Evolutionary conservation across 2,797 vertebrate species (phyloP).

Genomic region (Chiroxiphia lanceolata): DNA sequence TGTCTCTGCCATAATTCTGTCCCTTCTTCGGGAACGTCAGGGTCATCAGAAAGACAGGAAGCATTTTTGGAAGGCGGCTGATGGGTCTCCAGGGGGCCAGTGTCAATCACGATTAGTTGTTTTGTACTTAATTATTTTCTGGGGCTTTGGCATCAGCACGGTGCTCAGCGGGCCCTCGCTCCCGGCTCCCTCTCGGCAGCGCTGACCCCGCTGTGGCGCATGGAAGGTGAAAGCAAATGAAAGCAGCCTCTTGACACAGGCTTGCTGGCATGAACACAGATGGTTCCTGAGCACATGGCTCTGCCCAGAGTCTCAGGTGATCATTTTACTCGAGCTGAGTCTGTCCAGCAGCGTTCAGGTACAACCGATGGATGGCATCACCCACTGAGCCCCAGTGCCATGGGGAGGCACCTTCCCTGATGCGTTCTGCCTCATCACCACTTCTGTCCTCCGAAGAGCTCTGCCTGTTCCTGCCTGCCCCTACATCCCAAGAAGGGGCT

Average conservation of each 20-base stretch:
- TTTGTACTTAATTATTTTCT: constrained; percentile 76
- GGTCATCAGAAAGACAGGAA: constrained; percentile 45
- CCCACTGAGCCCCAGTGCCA: neutral
- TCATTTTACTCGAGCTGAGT: neutral
- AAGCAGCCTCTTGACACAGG: neutral
- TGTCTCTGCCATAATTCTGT: neutral
- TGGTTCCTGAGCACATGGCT: neutral
- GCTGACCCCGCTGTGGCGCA: neutral
- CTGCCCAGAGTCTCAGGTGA: neutral
- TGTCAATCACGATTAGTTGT: constrained; percentile 76
- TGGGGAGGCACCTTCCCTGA: neutral
- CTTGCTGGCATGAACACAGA: neutral
- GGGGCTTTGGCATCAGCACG: constrained; percentile 35
- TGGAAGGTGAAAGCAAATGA: constrained; percentile 18
- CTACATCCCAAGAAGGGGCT: neutral
- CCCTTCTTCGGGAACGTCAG: constrained; percentile 1
- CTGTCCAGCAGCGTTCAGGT: neutral
- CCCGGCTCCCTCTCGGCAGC: constrained; percentile 15
- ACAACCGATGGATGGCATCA: neutral
- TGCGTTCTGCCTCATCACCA: neutral
- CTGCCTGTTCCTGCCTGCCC: neutral
- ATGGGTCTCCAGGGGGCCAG: constrained; percentile 56
- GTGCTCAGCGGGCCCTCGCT: constrained; percentile 31
- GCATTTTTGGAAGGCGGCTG: constrained; percentile 28
- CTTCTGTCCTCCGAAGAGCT: neutral